phyloP scores from a whole-genome alignment of 2,113 vertebrate genomes.

The Elephas maximus region DNA sequence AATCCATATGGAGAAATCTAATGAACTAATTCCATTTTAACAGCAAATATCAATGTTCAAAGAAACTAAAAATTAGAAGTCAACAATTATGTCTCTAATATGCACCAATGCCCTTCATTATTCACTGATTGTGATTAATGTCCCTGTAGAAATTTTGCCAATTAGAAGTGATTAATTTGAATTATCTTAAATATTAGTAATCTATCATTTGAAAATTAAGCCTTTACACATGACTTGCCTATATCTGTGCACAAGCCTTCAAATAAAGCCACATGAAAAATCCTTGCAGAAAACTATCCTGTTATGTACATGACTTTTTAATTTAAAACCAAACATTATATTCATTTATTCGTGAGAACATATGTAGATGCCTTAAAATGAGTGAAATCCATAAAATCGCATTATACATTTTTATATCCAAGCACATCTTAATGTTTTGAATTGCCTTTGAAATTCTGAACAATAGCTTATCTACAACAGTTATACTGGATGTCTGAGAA shows the following conservation, averaged over 20 bases:
- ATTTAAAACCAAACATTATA: background rate
- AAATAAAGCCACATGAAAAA: background rate
- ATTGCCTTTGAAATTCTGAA: background rate
- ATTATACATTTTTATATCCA: background rate
- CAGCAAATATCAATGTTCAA: background rate
- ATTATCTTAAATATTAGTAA: constrained; percentile 64
- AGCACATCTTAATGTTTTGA: background rate
- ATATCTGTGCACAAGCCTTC: background rate
- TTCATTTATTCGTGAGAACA: background rate
- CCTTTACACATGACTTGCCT: background rate
- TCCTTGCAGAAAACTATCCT: background rate
- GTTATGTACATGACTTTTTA: background rate
- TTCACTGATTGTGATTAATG: constrained; percentile 58
- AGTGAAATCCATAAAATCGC: background rate
- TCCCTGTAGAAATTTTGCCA: constrained; percentile 47
- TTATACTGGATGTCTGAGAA: background rate
- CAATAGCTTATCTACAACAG: background rate
- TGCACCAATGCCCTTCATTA: constrained; percentile 20
- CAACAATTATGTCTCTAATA: constrained; percentile 15
- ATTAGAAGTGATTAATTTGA: constrained; percentile 64
- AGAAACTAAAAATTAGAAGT: constrained; percentile 50
- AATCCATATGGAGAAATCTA: background rate
- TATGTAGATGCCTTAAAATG: background rate
- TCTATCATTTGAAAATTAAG: background rate
- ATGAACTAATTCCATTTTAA: background rate